Evolutionary conservation across 2,888 invertebrate genomes (phyloP), one percentile per base, ranked within the genome.

Genomic region (Phytoseiulus persimilis): DNA sequence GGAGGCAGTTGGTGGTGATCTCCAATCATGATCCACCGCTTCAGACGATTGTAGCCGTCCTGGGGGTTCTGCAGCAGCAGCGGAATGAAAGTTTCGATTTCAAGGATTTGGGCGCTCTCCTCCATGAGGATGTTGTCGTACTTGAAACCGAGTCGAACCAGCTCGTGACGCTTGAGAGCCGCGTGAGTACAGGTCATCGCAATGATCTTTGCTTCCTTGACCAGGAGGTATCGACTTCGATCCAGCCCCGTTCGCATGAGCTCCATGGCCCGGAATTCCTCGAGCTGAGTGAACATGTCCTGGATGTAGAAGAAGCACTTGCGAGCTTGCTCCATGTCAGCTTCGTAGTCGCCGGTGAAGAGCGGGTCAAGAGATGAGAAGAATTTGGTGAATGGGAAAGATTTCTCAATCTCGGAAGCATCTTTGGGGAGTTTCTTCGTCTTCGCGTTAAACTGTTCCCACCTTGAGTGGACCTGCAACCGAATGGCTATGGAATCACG

Each of bases 181-280:
- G 99, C 99, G 93, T 99, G 99, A 0, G 99, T 99, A 94, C 99
- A 99, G 0, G 99, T 99, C 99, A 99, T 99, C 0, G 99, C 99
- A 91, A 99, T 99, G 90, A 99, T 98, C 94, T 99, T 99, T 0
- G 99, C 99, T 93, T 99, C 99, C 92, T 98, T 98, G 0, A 99
- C 98, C 90, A 99, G 94, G 90, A 99, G 94, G 93, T 99, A 99
- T 92, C 98, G 97, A 0, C 98, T 97, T 89, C 99, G 94, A 93
- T 99, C 99, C 89, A 98, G 94, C 0, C 99, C 99, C 89, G 97
- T 98, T 18, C 99, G 94, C 11, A 99, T 93, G 91, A 99, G 93
- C 93, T 99, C 99, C 93, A 99, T 99, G 0, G 99, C 98, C 89
- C 99, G 94, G 93, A 99, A 99, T 93, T 99, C 99, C 92, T 99